Percentiles rank a stretch among this genome's conserved stretches.
phyloP scores from a whole-genome alignment of 2,888 invertebrate species.

The Gastracanthus pulcherrimus region DNA sequence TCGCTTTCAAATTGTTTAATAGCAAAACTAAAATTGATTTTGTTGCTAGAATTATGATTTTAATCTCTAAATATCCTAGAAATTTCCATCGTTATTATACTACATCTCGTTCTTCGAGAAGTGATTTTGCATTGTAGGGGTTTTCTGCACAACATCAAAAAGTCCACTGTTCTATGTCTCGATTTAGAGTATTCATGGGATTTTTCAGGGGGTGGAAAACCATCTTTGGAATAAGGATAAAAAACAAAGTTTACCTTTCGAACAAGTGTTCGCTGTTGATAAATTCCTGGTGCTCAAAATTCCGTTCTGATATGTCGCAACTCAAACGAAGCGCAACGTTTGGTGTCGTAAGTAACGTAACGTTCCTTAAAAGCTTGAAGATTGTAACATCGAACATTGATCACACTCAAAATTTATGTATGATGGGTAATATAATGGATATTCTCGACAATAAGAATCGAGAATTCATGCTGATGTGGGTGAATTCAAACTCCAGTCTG shows the following conservation, averaged over 20 bases:
- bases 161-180: constrained; percentile 54
- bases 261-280: constrained; percentile 40
- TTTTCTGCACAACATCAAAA: constrained; percentile 22
- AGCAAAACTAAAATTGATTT: too few relatives aligned
- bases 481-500: background rate
- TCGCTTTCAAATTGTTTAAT: background rate
- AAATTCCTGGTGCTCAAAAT: constrained; percentile 24
- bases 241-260: constrained; percentile 53
- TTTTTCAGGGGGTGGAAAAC: background rate
- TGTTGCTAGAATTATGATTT: too few relatives aligned
- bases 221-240: constrained; percentile 22
- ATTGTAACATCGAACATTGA: constrained; percentile 20
- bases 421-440: background rate
- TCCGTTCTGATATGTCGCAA: background rate
- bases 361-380: constrained; percentile 18
- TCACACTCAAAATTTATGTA: constrained; percentile 27
- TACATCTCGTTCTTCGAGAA: constrained; percentile 51
- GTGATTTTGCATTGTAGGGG: background rate
- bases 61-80: too few relatives aligned
- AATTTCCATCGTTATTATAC: constrained; percentile 28
- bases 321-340: constrained; percentile 12
- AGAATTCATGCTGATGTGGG: constrained; percentile 21
- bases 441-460: constrained; percentile 3
- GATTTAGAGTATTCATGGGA: constrained; percentile 27
- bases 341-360: background rate